Evolutionary conservation across 92 coral and sea anemone species (phyloP), one percentile per base, ranked within the genome.

Genomic region (Chrysogorgia sp.): DNA sequence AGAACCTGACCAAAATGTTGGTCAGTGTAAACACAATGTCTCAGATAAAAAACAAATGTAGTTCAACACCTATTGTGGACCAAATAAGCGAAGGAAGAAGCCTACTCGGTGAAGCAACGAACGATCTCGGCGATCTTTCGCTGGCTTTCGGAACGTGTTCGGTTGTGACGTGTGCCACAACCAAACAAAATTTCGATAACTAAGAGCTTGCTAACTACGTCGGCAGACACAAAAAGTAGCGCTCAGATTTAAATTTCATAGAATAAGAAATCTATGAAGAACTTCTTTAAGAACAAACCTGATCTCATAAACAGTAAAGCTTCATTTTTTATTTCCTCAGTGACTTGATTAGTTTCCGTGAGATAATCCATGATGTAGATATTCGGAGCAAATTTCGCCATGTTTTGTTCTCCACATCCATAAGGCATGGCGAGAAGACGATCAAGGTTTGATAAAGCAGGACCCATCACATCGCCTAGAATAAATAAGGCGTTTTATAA

Each of bases 331-430:
- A 69, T 80, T 59, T 15, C 32, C 20, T 40, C 7, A 2, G 84
- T 68, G 48, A 57, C 77, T 62, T 80, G 84, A 23, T 43, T 30
- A 0, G 84, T 80, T 40, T 80, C 40, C 23, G 64, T 53, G 31
- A 80, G 58, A 55, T 80, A 80, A 40, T 80, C 77, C 84, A 80
- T 40, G 58, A 80, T 74, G 35, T 80, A 68, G 10, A 80, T 67
- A 68, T 80, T 80, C 29, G 84, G 84, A 35, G 84, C 76, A 58
- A 80, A 80, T 10, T 80, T 80, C 0, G 76, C 84, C 84, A 80
- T 57, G 40, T 80, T 80, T 49, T 80, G 84, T 40, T 80, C 84
- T 22, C 84, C 84, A 56, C 84, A 80, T 3, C 84, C 84, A 21
- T 71, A 67, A 0, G 84, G 84, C 66, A 80, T 71, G 12, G 30